Evolutionary conservation across 2,797 vertebrate genomes (phyloP), one percentile per base, ranked within the genome.

Genomic region (Lepidocolaptes lacrymiger): DNA sequence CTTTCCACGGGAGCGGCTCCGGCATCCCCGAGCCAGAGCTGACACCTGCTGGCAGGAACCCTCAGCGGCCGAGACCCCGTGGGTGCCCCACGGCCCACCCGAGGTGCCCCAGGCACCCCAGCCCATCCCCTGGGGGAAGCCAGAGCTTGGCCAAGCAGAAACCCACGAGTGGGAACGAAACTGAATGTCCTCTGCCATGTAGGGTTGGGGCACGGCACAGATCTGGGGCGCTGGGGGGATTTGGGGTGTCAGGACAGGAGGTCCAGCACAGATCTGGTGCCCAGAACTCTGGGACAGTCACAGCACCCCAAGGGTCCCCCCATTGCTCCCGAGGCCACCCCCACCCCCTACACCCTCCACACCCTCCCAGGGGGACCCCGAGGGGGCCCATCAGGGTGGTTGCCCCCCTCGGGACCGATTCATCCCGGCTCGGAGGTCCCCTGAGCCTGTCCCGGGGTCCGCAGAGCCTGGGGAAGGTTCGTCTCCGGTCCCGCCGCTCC

Each of bases 41-140:
- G 94, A 93, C 91, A 87, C 71, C 95, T 96, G 91, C 89, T 88
- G 95, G 95, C 32, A 3, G 34, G 37, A 89, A 61, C 34, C 5
- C 79, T 75, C 58, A 16, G 84, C 82, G 54, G 46, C 72, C 67
- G 36, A 32, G 17, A 10, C 30, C 69, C 24, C 4, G 3, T 5
- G 48, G 55, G 52, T 17, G 34, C 8, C 46, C 68, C 14, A 8
- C 13, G 1, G 9, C 32, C 51, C 4, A 0, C 46, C 8, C 10
- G 3, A 21, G 32, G 12, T 26, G 48, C 48, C 48, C 23, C 48
- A 27, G 48, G 49, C 27, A 28, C 15, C 15, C 49, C 49, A 51
- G 6, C 23, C 3, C 22, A 6, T 0, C 43, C 2, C 3, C 21
- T 27, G 44, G 56, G 78, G 41, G 16, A 4, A 41, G 5, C 2